A percentile compares a stretch with the other conserved stretches of the same genome.
phyloP scores from a whole-genome alignment of 1,140 invertebrate genomes.

The Coboldia fuscipes region DNA sequence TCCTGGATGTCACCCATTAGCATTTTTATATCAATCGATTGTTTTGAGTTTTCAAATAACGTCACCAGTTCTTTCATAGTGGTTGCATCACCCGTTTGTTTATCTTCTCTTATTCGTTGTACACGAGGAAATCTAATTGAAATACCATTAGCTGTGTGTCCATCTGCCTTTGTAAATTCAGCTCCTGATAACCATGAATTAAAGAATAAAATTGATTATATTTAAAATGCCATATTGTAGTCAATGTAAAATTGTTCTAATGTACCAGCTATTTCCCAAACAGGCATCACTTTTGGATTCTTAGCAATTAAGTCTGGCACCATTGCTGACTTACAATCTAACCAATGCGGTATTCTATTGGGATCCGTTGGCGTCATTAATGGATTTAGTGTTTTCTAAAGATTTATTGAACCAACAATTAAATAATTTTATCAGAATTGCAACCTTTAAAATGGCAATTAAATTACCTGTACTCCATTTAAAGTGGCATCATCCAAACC shows the following conservation, averaged over 20 bases:
- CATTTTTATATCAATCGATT: slow-evolving; percentile 39
- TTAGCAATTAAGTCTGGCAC: slow-evolving; percentile 72
- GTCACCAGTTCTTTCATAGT: slow-evolving; percentile 44
- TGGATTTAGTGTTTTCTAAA: slow-evolving; percentile 8
- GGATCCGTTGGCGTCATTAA: slow-evolving; percentile 35
- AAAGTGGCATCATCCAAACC: slow-evolving; percentile 74
- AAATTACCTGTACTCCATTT: slow-evolving; percentile 40
- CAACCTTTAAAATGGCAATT: too few species aligned
- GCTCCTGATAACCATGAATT: too few species aligned
- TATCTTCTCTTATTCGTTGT: slow-evolving; percentile 61
- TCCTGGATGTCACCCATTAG: slow-evolving; percentile 14
- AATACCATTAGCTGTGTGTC: slow-evolving; percentile 78
- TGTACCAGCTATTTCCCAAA: slow-evolving; percentile 91
- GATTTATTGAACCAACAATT: slow-evolving; percentile 5
- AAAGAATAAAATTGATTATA: slow-evolving; percentile 9
- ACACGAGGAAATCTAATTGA: slow-evolving; percentile 84
- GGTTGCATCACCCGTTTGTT: slow-evolving; percentile 66
- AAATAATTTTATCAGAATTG: slow-evolving; percentile 67
- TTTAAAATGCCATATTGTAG: slow-evolving; percentile 2
- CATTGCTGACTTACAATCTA: slow-evolving; percentile 61
- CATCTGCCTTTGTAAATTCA: slow-evolving; percentile 66
- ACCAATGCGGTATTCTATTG: slow-evolving; percentile 49
- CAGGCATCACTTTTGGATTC: slow-evolving; percentile 65
- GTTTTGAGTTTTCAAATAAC: slow-evolving; percentile 41
- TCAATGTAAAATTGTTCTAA: too few species aligned